Percentiles rank a stretch among this genome's conserved stretches.
Evolutionary conservation across 53 echinoderm and acorn worm genomes (phyloP).

Genomic region (Apostichopus leukothele): DNA sequence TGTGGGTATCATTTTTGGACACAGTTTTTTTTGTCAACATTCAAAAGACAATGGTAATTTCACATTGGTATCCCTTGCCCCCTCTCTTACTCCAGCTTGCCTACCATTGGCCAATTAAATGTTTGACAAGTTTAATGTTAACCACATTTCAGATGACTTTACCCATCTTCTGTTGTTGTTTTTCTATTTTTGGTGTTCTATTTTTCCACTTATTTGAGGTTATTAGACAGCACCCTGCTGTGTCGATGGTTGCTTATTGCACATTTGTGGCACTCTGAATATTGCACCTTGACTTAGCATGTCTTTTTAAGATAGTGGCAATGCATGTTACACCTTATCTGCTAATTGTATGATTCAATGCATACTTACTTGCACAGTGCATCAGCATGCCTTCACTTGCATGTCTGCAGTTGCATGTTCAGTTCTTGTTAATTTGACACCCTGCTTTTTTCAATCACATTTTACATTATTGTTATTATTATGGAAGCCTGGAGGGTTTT

Average conservation of each 20-base stretch:
- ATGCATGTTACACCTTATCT: not conserved
- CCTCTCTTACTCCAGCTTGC: no score
- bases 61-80: no score
- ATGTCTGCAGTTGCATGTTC: not conserved
- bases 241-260: not conserved
- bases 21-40: no score
- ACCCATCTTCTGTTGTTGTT: not conserved
- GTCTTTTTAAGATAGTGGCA: not conserved
- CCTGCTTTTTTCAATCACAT: not conserved
- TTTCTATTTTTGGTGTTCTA: not conserved
- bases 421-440: not conserved
- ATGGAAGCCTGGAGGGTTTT: not conserved
- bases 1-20: no score
- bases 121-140: no score
- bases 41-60: no score
- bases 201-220: not conserved
- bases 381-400: not conserved
- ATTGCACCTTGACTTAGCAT: constrained; percentile 38
- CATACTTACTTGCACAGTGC: not conserved
- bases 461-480: not conserved
- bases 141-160: no score
- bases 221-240: constrained; percentile 16
- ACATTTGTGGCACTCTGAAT: constrained; percentile 34
- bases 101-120: no score
- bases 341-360: not conserved